Evolutionary conservation across 2,888 invertebrate genomes (phyloP).

Genomic region (Priocnemis perturbator): DNA sequence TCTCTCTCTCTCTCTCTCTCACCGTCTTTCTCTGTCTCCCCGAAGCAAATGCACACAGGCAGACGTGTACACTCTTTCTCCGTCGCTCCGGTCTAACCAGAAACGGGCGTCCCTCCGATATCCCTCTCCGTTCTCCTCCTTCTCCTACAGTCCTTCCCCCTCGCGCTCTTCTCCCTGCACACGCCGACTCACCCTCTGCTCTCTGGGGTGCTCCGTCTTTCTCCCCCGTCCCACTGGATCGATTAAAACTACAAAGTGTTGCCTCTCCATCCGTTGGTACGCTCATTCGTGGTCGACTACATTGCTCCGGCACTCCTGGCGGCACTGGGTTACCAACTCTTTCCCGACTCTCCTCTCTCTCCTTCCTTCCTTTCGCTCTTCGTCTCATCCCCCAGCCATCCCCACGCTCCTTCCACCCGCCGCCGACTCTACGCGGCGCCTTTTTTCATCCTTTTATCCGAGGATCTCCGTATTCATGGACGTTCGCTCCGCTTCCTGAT

Average conservation of each 20-base stretch:
- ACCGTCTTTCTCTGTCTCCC: constrained; percentile 30
- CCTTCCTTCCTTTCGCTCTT: constrained; percentile 26
- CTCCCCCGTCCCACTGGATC: constrained; percentile 67
- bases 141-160: background rate
- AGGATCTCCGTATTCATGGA: constrained; percentile 64
- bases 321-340: constrained; percentile 70
- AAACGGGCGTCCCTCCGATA: constrained; percentile 29
- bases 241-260: constrained; percentile 74
- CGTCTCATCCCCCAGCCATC: constrained; percentile 10
- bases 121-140: constrained; percentile 22
- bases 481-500: constrained; percentile 65
- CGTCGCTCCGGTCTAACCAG: constrained; percentile 14
- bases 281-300: constrained; percentile 72
- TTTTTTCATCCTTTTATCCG: constrained; percentile 54
- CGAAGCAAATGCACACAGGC: constrained; percentile 5
- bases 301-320: constrained; percentile 63
- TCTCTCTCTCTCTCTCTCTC: constrained; percentile 48
- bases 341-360: constrained; percentile 46
- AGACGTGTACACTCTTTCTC: constrained; percentile 15
- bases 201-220: constrained; percentile 41
- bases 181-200: constrained; percentile 34
- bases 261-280: constrained; percentile 67
- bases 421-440: constrained; percentile 8
- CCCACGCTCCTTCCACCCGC: constrained; percentile 37
- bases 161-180: constrained; percentile 45